A percentile compares a stretch with the other conserved stretches of the same genome.
These are phyloP conservation scores for Agrochola circellaris DNA, from an alignment of 2,888 invertebrate species.

Conservation along the genomic window DNA sequence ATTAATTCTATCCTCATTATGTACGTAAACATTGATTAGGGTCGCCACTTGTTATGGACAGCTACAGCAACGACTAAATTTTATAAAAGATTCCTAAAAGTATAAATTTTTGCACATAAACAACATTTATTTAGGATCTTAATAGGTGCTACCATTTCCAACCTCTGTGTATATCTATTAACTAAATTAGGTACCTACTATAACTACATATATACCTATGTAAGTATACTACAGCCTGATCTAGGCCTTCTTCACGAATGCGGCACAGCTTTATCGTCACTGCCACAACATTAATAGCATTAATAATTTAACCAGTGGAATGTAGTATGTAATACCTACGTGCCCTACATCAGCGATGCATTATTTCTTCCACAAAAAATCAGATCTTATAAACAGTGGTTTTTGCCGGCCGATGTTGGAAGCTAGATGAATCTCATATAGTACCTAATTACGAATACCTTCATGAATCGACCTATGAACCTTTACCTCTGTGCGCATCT, in stretches of 20 bases:
- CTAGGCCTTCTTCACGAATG: background rate
- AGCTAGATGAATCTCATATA: background rate
- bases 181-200: too few species aligned
- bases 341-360: background rate
- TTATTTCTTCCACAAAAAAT: background rate
- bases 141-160: background rate
- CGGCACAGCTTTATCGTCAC: background rate
- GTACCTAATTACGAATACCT: background rate
- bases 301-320: background rate
- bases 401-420: background rate
- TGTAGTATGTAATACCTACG: background rate
- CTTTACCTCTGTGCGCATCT: conserved; percentile 2
- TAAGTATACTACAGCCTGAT: background rate
- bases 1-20: conserved; percentile 20
- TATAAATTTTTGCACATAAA: background rate
- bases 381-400: background rate
- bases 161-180: background rate
- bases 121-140: background rate
- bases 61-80: background rate
- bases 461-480: conserved; percentile 12
- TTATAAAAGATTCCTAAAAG: background rate
- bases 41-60: conserved; percentile 20
- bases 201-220: background rate
- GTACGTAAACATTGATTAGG: conserved; percentile 5
- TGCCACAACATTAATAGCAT: background rate